Percentiles rank a stretch among this genome's conserved stretches.
These are phyloP conservation scores for Drosophila niveifrons DNA, from an alignment of 2,888 invertebrate species.

Conservation along the genomic window DNA sequence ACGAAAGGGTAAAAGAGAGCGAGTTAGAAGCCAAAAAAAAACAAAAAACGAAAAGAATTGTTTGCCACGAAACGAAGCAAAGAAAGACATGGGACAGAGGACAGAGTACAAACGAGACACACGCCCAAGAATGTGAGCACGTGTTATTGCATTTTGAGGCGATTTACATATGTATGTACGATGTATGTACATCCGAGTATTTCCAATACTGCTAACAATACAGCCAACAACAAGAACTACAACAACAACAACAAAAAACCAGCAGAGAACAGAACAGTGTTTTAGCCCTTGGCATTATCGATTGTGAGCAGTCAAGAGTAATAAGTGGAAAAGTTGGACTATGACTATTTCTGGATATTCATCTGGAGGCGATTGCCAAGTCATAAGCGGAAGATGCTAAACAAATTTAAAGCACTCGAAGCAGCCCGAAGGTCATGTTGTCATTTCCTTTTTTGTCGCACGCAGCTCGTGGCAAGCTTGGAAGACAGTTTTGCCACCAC, in stretches of 20 bases:
- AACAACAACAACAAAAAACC: not conserved
- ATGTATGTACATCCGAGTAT: not conserved
- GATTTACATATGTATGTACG: constrained; percentile 46
- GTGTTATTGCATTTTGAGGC: constrained; percentile 64
- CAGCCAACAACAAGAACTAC: not conserved
- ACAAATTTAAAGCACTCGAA: constrained; percentile 71
- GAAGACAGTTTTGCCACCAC: constrained; percentile 49
- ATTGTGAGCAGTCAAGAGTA: constrained; percentile 63
- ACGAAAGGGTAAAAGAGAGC: constrained; percentile 21
- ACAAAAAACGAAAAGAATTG: constrained; percentile 32
- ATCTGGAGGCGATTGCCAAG: constrained; percentile 67
- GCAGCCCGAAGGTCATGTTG: constrained; percentile 78
- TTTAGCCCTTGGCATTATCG: constrained; percentile 49
- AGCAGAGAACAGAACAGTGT: constrained; percentile 3
- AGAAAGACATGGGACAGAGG: constrained; percentile 18
- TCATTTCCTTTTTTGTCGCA: constrained; percentile 61
- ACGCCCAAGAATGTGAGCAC: constrained; percentile 35
- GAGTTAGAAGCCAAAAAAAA: not conserved
- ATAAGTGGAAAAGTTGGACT: constrained; percentile 67
- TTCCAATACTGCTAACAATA: constrained; percentile 27
- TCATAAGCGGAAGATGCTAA: constrained; percentile 78
- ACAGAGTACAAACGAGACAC: constrained; percentile 10
- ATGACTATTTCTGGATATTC: constrained; percentile 56
- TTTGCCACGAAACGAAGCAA: constrained; percentile 39
- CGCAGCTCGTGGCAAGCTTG: constrained; percentile 18